Percentiles rank a stretch among this genome's conserved stretches.
phyloP scores from a whole-genome alignment of 2,113 vertebrate genomes.

The Brachyistius frenatus region DNA sequence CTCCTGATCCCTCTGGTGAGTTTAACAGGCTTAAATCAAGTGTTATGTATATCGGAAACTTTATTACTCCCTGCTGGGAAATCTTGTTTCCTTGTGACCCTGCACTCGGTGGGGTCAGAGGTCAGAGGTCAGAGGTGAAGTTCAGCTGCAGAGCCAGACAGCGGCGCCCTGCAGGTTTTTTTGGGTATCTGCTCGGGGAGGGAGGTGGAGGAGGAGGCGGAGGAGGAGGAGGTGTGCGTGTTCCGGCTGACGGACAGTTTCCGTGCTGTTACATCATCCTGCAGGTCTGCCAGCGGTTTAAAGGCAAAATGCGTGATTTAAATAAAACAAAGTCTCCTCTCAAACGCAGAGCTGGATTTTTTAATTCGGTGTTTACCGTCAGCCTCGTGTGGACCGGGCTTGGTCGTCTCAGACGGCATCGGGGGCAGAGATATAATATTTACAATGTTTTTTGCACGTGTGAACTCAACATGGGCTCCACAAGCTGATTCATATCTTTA shows the following conservation, averaged over 20 bases:
- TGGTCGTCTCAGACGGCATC: too few relatives aligned
- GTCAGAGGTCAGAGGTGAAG: conserved; percentile 38
- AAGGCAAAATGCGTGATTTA: too few relatives aligned
- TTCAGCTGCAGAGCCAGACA: not conserved
- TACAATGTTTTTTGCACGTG: too few relatives aligned
- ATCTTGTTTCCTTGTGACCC: conserved; percentile 31
- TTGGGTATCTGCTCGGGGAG: too few relatives aligned
- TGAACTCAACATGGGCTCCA: too few relatives aligned
- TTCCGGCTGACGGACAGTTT: not conserved
- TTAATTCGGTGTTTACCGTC: too few relatives aligned
- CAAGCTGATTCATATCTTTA: too few relatives aligned
- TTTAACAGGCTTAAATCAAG: conserved; percentile 64
- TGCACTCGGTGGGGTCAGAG: conserved; percentile 11
- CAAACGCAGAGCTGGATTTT: too few relatives aligned
- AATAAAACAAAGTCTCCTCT: too few relatives aligned
- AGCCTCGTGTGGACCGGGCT: too few relatives aligned
- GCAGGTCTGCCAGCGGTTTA: not conserved
- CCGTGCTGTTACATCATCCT: not conserved
- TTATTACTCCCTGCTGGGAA: conserved; percentile 47
- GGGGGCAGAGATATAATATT: too few relatives aligned
- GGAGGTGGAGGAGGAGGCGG: not conserved
- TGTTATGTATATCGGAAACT: conserved; percentile 57
- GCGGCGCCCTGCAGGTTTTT: too few relatives aligned
- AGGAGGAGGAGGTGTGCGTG: not conserved
- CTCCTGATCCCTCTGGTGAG: conserved; percentile 51